Percentiles rank a stretch among this genome's conserved stretches.
phyloP scores from a whole-genome alignment of 2,888 invertebrate species.

The Noctua janthina region DNA sequence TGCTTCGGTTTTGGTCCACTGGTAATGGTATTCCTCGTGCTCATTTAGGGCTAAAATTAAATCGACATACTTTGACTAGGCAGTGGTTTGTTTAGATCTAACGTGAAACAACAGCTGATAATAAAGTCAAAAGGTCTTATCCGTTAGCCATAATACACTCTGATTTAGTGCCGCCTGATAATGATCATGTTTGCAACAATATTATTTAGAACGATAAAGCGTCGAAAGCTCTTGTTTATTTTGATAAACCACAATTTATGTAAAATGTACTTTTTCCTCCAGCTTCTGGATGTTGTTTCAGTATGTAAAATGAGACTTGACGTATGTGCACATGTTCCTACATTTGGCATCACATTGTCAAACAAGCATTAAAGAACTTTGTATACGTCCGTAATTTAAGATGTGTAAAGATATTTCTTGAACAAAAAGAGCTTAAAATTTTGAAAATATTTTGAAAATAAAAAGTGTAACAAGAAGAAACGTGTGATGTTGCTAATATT shows the following conservation, averaged over 20 bases:
- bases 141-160: constrained; percentile 7
- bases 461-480: constrained; percentile 55
- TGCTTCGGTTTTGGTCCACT: constrained; percentile 15
- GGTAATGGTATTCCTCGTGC: constrained; percentile 18
- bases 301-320: constrained; percentile 35
- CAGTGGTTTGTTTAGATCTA: not conserved
- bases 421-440: constrained; percentile 53
- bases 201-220: constrained; percentile 16
- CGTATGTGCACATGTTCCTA: constrained; percentile 10
- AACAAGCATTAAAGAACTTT: constrained; percentile 42
- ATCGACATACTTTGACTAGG: not conserved
- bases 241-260: constrained; percentile 16
- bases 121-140: constrained; percentile 5
- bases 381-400: constrained; percentile 47
- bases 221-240: constrained; percentile 31
- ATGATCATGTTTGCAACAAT: constrained; percentile 39
- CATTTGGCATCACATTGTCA: constrained; percentile 46
- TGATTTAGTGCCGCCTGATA: constrained; percentile 38
- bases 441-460: constrained; percentile 49
- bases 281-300: constrained; percentile 4
- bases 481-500: constrained; percentile 73
- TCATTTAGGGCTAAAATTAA: constrained; percentile 26
- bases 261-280: constrained; percentile 12
- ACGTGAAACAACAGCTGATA: constrained; percentile 19
- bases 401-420: constrained; percentile 30